Conservation (phyloP, 2,797 vertebrate genomes). For the Syngnathus rostellatus region DNA sequence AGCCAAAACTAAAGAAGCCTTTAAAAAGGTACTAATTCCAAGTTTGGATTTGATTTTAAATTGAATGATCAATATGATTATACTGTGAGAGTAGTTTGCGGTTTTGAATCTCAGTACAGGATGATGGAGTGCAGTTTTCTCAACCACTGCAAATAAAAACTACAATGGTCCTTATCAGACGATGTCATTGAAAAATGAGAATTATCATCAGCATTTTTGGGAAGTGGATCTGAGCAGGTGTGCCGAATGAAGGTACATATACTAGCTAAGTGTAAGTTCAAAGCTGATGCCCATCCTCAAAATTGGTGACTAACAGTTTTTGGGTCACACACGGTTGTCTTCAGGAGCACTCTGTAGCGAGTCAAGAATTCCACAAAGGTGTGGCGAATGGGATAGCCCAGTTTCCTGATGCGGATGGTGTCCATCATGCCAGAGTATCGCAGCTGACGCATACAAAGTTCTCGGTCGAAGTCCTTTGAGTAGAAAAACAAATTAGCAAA, state of each 20-base stretch:
- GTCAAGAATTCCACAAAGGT: constrained; percentile 96
- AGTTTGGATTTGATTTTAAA: too few species aligned
- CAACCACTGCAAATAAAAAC: too few species aligned
- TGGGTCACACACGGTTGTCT: constrained; percentile 56
- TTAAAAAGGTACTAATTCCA: too few species aligned
- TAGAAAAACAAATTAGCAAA: background rate
- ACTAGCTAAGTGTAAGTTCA: too few species aligned
- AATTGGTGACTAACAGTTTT: constrained; percentile 47
- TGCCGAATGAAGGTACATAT: background rate
- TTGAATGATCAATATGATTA: too few species aligned
- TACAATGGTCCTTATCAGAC: too few species aligned
- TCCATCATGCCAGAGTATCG: constrained; percentile 99
- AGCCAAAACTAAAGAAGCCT: background rate
- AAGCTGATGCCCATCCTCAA: too few species aligned
- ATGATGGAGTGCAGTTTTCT: too few species aligned
- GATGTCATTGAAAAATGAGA: too few species aligned
- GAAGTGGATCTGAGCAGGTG: background rate
- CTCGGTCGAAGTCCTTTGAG: constrained; percentile 87
- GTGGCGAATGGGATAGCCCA: constrained; percentile 94
- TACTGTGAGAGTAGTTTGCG: too few species aligned
- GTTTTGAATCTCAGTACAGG: too few species aligned
- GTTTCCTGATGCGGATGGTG: constrained; percentile 91
- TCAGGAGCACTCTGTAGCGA: constrained; percentile 88
- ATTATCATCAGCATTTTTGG: too few species aligned
- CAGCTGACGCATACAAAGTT: constrained; percentile 94